Evolutionary conservation across 2,888 invertebrate genomes (phyloP), one percentile per base, ranked within the genome.

Genomic region (Drosophila phalerata): DNA sequence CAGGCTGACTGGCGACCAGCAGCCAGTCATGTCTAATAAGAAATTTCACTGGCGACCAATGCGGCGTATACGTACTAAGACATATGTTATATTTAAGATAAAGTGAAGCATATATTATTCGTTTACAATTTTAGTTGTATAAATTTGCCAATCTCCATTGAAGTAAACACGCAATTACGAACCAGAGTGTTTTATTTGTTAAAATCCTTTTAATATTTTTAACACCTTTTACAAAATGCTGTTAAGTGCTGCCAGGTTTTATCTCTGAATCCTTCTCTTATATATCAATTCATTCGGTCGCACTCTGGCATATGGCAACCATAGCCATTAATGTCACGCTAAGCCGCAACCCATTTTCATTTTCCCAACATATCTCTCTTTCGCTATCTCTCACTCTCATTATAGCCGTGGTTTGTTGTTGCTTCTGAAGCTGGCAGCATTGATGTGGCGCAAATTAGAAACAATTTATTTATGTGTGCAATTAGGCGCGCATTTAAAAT

Each of bases 381-480:
- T 17, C 1, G 38, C n/a, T 22, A 4, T 9, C 42, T 49, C 32
- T 2, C 8, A 43, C 28, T 22, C 37, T 40, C n/a, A 51, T 42
- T 17, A 25, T n/a, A 9, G n/a, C 28, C 28, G 53, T 55, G 45
- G 22, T 52, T 49, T 69, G 30, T n/a, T 56, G 63, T 45, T 66
- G 53, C 32, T 25, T 32, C n/a, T 40, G 34, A 45, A 43, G 38
- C 22, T 73, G 60, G 15, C 60, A 30, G 62, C 79, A 69, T 72
- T 87, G 79, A 84, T 85, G 71, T 77, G 60, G 49, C 73, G 73
- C 69, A 85, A 85, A 85, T 88, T 88, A 85, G 72, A 48, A 69
- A 71, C 77, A 81, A 80, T 80, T 81, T 85, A 85, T 85, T 87
- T 85, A 77, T 82, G 73, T 69, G 82, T 51, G 69, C 80, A 80